These are phyloP conservation scores for Brachyalestes nurse DNA, from an alignment of 2,797 vertebrate species.

Conservation along the genomic window DNA sequence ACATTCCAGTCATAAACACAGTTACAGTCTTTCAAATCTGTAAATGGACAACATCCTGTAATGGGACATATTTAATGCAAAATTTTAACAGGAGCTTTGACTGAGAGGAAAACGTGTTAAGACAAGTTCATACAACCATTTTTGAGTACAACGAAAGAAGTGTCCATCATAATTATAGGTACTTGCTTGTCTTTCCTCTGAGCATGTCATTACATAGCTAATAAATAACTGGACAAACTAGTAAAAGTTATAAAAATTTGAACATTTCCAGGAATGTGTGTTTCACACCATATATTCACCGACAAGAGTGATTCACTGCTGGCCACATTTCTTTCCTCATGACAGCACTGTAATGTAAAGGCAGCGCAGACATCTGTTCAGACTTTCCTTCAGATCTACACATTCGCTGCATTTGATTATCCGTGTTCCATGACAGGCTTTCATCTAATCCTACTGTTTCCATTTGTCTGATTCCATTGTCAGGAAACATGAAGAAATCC, in stretches of 20 bases:
- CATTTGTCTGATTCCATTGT: slow-evolving; percentile 43
- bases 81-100: too few relatives aligned
- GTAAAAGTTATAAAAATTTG: background rate
- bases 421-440: slow-evolving; percentile 5
- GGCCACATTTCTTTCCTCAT: background rate
- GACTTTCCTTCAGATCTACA: slow-evolving; percentile 15
- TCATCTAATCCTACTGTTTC: slow-evolving; percentile 34
- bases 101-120: too few relatives aligned
- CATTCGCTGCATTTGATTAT: slow-evolving; percentile 5
- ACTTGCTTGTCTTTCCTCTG: background rate
- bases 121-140: too few relatives aligned
- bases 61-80: too few relatives aligned
- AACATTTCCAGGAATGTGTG: background rate
- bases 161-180: background rate
- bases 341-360: background rate
- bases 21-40: too few relatives aligned
- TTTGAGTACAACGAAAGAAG: background rate
- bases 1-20: too few relatives aligned
- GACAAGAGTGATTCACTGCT: slow-evolving; percentile 4
- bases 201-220: background rate
- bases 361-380: slow-evolving; percentile 3
- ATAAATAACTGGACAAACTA: background rate
- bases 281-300: background rate
- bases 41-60: too few relatives aligned
- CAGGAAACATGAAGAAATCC: slow-evolving; percentile 36